phyloP scores from a whole-genome alignment of 2,113 vertebrate genomes.

The Caloenas nicobarica region DNA sequence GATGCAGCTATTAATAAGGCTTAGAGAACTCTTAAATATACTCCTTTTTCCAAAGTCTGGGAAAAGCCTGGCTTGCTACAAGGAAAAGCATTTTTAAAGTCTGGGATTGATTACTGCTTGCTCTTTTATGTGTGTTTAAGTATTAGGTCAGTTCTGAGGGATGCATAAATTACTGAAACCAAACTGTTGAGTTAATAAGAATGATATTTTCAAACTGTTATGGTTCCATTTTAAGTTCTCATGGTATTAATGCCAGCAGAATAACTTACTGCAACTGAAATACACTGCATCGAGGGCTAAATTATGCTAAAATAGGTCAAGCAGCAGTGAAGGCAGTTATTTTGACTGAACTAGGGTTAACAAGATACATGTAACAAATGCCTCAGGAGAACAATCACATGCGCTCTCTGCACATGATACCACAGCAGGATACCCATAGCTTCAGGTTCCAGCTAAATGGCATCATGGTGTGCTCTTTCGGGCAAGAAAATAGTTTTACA shows the following conservation, averaged over 20 bases:
- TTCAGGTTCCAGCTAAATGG: conserved; percentile 73
- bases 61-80: background rate
- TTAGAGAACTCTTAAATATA: background rate
- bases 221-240: conserved; percentile 23
- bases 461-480: conserved; percentile 74
- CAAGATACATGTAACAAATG: conserved; percentile 70
- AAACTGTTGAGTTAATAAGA: conserved; percentile 50
- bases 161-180: conserved; percentile 35
- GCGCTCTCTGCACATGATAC: conserved; percentile 63
- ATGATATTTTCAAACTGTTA: conserved; percentile 36
- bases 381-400: conserved; percentile 71
- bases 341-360: conserved; percentile 72
- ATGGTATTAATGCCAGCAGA: conserved; percentile 20
- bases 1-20: background rate
- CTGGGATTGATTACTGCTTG: conserved; percentile 25
- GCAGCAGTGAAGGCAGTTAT: conserved; percentile 63
- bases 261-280: conserved; percentile 41
- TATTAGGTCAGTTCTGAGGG: conserved; percentile 27
- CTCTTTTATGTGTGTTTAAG: background rate
- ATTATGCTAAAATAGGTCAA: conserved; percentile 73
- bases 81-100: background rate
- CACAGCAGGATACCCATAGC: conserved; percentile 73
- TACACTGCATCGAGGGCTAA: background rate
- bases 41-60: background rate
- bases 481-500: conserved; percentile 68